phyloP scores from a whole-genome alignment of 2,888 invertebrate species.

The Eupithecia insigniata region DNA sequence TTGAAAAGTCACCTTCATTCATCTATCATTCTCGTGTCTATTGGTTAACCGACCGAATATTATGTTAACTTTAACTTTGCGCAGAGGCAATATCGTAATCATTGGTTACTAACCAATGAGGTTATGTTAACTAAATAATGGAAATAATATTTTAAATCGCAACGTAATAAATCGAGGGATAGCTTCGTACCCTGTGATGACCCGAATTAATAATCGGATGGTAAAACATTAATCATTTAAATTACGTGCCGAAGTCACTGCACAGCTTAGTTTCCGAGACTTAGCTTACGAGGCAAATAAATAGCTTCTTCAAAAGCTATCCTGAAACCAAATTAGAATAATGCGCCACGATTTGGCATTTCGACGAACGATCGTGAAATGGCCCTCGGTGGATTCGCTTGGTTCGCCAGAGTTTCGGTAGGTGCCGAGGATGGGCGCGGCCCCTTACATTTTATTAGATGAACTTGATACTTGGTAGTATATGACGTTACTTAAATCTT shows the following conservation, averaged over 20 bases:
- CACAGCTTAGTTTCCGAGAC: conserved; percentile 48
- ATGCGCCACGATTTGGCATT: conserved; percentile 82
- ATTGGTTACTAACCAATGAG: too few relatives aligned
- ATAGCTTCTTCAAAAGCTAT: conserved; percentile 82
- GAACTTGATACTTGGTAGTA: neutral
- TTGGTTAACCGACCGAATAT: neutral
- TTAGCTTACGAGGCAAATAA: conserved; percentile 76
- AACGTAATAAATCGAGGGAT: neutral
- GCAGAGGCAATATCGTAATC: conserved; percentile 97
- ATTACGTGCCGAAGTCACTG: conserved; percentile 35
- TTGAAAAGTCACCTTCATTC: too few relatives aligned
- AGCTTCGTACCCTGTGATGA: conserved; percentile 8
- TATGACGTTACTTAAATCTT: neutral
- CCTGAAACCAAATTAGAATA: conserved; percentile 82
- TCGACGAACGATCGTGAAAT: conserved; percentile 78
- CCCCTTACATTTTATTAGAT: neutral
- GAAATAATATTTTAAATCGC: neutral
- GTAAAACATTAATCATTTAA: conserved; percentile 34
- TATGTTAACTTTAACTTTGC: conserved; percentile 87
- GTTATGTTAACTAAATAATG: neutral
- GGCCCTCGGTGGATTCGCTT: conserved; percentile 79
- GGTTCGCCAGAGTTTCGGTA: conserved; percentile 74
- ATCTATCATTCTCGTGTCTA: too few relatives aligned
- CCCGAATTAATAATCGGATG: conserved; percentile 12
- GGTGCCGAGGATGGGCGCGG: neutral